A percentile compares a stretch with the other conserved stretches of the same genome.
phyloP scores from a whole-genome alignment of 1,140 invertebrate species.

The Heterodera carotae region DNA sequence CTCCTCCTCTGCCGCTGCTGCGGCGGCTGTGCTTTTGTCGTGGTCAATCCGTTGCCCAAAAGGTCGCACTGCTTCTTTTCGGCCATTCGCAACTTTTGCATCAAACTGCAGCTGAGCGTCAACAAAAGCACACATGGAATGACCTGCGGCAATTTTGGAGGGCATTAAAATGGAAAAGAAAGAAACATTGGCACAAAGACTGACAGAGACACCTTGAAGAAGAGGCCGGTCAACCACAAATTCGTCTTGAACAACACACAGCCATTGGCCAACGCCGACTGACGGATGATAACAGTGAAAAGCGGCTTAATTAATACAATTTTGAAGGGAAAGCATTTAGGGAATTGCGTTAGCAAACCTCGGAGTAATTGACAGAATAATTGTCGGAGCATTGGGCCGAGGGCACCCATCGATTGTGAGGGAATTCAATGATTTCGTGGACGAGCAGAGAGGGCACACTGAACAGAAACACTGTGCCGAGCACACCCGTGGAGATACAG shows the following conservation, averaged over 20 bases:
- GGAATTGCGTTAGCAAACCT: slow-evolving; percentile 43
- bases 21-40: not conserved
- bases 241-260: slow-evolving; percentile 57
- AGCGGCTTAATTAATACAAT: not conserved
- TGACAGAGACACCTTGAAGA: slow-evolving; percentile 47
- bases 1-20: slow-evolving; percentile 30
- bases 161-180: too few relatives aligned
- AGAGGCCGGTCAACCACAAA: slow-evolving; percentile 59
- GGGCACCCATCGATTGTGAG: slow-evolving; percentile 39
- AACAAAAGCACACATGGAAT: slow-evolving; percentile 58
- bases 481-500: slow-evolving; percentile 46
- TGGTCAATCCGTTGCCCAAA: slow-evolving; percentile 31
- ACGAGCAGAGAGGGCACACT: slow-evolving; percentile 55
- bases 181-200: too few relatives aligned
- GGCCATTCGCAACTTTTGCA: slow-evolving; percentile 51
- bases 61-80: slow-evolving; percentile 48
- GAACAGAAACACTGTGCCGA: slow-evolving; percentile 49
- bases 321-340: slow-evolving; percentile 33
- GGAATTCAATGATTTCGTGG: slow-evolving; percentile 53
- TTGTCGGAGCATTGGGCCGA: not conserved
- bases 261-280: slow-evolving; percentile 47
- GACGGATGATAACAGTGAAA: slow-evolving; percentile 44
- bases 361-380: slow-evolving; percentile 46
- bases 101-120: slow-evolving; percentile 50
- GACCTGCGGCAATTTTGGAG: too few relatives aligned